These are phyloP conservation scores for Coregonus sp. DNA, from an alignment of 2,797 vertebrate genomes.

Conservation along the genomic window DNA sequence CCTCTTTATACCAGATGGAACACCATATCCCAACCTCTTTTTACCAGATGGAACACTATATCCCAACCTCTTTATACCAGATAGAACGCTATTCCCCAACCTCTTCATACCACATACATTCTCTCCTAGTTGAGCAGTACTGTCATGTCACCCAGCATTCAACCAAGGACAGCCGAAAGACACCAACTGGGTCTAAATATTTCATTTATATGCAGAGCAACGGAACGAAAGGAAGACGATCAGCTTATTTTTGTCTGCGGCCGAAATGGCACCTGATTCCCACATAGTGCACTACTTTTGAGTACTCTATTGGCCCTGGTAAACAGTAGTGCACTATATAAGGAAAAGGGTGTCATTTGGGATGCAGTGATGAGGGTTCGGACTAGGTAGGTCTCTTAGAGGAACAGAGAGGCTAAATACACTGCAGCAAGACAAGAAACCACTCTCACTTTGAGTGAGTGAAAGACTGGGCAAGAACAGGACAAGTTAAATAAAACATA, in stretches of 20 bases:
- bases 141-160: slow-evolving; percentile 29
- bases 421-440: not conserved
- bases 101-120: slow-evolving; percentile 28
- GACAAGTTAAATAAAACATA: slow-evolving; percentile 2
- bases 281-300: too few relatives aligned
- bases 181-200: slow-evolving; percentile 18
- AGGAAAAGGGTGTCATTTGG: not conserved
- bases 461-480: not conserved
- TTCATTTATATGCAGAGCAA: slow-evolving; percentile 20
- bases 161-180: slow-evolving; percentile 27
- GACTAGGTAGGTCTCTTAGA: not conserved
- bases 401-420: not conserved
- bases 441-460: not conserved
- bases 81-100: slow-evolving; percentile 9
- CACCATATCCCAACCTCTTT: too few relatives aligned
- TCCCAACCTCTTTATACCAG: too few relatives aligned
- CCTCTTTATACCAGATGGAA: too few relatives aligned
- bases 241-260: not conserved
- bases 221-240: slow-evolving; percentile 9
- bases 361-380: not conserved
- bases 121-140: slow-evolving; percentile 21
- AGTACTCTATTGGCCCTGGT: too few relatives aligned
- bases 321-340: not conserved
- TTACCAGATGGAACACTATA: too few relatives aligned
- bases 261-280: too few relatives aligned